Conservation (phyloP, 2,797 vertebrate genomes). For the Acrocephalus scirpaceus region DNA sequence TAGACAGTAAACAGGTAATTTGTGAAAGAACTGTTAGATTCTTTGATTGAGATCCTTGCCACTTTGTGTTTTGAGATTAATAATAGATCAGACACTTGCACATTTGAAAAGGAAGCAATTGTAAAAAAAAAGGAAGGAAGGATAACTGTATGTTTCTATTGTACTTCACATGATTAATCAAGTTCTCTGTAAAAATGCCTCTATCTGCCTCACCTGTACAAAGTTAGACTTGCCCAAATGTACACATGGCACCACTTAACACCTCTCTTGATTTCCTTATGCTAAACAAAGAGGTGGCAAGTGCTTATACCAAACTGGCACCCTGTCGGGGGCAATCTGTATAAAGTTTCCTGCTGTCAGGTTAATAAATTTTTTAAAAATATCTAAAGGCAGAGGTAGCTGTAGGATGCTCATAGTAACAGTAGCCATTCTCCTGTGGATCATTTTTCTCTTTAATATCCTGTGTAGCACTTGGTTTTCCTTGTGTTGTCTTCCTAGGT, state of each 20-base stretch:
- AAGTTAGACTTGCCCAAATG: conserved; percentile 30
- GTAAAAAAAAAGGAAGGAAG: conserved; percentile 20
- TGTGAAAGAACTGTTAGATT: conserved; percentile 68
- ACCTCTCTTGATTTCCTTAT: conserved; percentile 66
- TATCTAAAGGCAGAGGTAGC: conserved; percentile 83
- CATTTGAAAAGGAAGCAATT: conserved; percentile 74
- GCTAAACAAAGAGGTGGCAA: conserved; percentile 67
- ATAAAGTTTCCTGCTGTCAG: conserved; percentile 83
- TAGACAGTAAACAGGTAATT: conserved; percentile 76
- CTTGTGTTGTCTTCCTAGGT: conserved; percentile 56
- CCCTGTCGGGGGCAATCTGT: conserved; percentile 79
- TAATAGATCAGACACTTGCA: conserved; percentile 85
- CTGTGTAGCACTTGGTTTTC: conserved; percentile 70
- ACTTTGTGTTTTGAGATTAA: conserved; percentile 83
- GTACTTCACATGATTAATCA: conserved; percentile 37
- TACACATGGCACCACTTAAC: conserved; percentile 58
- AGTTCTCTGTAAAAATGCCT: not conserved
- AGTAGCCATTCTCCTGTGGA: conserved; percentile 79
- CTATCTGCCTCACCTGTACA: no score
- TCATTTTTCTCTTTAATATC: conserved; percentile 86
- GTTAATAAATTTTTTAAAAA: conserved; percentile 87
- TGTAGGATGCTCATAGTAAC: conserved; percentile 79
- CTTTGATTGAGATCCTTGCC: conserved; percentile 79
- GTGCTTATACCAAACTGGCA: conserved; percentile 64
- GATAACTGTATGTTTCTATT: conserved; percentile 9